Evolutionary conservation across 2,113 vertebrate species (phyloP).

Genomic region (Larimichthys crocea): DNA sequence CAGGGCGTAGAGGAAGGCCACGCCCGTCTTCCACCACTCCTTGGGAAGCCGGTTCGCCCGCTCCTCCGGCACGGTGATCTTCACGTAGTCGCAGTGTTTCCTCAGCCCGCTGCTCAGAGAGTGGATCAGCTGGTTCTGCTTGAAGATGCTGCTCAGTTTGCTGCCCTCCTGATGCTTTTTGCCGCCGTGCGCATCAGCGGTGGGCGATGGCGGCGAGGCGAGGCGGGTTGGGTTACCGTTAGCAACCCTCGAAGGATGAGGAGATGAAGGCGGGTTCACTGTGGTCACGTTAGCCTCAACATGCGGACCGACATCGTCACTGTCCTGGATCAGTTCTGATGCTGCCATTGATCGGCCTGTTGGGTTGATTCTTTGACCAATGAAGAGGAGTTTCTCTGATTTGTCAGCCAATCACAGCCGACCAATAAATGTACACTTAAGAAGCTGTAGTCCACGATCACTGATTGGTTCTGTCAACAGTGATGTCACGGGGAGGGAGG

Average conservation of each 20-base stretch:
- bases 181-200: neutral
- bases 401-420: slow-evolving; percentile 15
- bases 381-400: neutral
- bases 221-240: slow-evolving; percentile 38
- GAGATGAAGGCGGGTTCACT: accelerated
- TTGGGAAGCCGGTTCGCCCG: slow-evolving; percentile 86
- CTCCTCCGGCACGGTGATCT: slow-evolving; percentile 89
- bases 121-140: slow-evolving; percentile 64
- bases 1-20: slow-evolving; percentile 92
- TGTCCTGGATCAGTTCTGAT: slow-evolving; percentile 57
- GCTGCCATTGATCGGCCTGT: slow-evolving; percentile 55
- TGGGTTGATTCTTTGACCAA: neutral
- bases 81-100: slow-evolving; percentile 90
- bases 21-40: slow-evolving; percentile 98
- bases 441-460: neutral
- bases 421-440: too few species aligned
- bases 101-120: slow-evolving; percentile 79
- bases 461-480: neutral
- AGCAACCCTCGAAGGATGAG: neutral
- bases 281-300: slow-evolving; percentile 48
- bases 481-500: neutral
- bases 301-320: neutral
- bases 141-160: slow-evolving; percentile 16
- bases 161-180: neutral
- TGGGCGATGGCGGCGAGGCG: neutral